Base-by-base conservation (phyloP, 2,113 vertebrate species). In the Myxocyprinus asiaticus region DNA sequence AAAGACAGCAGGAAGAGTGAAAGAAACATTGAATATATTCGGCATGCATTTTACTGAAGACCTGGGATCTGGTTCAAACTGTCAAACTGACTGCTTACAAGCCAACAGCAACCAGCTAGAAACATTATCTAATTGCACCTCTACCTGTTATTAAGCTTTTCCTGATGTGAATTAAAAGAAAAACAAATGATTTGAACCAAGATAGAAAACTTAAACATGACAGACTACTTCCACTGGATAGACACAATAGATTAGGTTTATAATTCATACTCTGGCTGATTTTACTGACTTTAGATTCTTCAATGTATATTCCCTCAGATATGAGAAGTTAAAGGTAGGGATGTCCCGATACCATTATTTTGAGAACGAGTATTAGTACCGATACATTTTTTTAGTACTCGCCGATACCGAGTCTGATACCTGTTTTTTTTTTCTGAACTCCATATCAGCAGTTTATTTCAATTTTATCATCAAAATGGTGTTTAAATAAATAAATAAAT, bases 1-100 rank as follows among this genome's bases (percentile, higher is more conserved):
- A 47, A 64, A 69, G 80, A 81, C 75, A 81, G 79, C 79, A 75
- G 43, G 79, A 63, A 51, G 62, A 76, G 62, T 64, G 82, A 77
- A 75, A 82, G 80, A 72, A 79, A 67, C 58, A 77, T 75, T 73
- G 55, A 53, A 80, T 64, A 53, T 48, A 17, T 75, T 72, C 42
- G 11, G n/a, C 42, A 51, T 69, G 59, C 14, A 47, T 50, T 12
- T 82, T 78, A 59, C 70, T 17, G 50, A 44, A 83, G 47, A 48
- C 59, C 15, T 9, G 44, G 70, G 73, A 75, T 64, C 69, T 48
- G 62, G 67, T 67, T 65, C 45, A 51, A 62, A 70, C 14, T 33
- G 67, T 73, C 43, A 65, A 62, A 65, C 48, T 66, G 59, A 43
- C 48, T 0, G 17, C 43, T 22, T 48, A 53, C 65, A 33, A 33